These are phyloP conservation scores for Dascyllus trimaculatus DNA, from an alignment of 2,113 vertebrate genomes.

Conservation along the genomic window DNA sequence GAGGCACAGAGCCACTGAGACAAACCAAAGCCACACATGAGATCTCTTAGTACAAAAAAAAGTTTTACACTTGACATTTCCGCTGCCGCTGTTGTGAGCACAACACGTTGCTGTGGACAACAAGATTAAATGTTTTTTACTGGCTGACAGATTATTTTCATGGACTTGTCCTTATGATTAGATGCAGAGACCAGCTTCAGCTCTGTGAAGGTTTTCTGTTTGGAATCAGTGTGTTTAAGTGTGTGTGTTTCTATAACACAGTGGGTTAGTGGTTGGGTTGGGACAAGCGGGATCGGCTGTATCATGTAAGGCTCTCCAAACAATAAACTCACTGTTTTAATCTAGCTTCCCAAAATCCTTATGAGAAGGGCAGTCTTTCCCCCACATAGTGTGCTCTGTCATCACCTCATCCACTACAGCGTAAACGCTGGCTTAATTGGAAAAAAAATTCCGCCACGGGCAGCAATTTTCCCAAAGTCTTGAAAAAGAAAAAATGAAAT, in stretches of 20 bases:
- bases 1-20: constrained; percentile 13
- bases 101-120: constrained; percentile 30
- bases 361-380: constrained; percentile 49
- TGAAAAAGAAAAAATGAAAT: constrained; percentile 15
- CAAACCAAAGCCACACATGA: constrained; percentile 48
- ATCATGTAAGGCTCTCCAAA: constrained; percentile 65
- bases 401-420: constrained; percentile 62
- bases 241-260: constrained; percentile 30
- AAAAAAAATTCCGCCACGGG: constrained; percentile 42
- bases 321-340: constrained; percentile 74
- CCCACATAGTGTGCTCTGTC: constrained; percentile 64
- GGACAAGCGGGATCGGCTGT: constrained; percentile 53
- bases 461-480: constrained; percentile 40
- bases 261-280: constrained; percentile 31
- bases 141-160: constrained; percentile 34
- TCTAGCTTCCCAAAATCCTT: constrained; percentile 55
- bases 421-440: constrained; percentile 59
- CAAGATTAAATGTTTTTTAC: constrained; percentile 17
- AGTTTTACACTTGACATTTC: constrained; percentile 50
- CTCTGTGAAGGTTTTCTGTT: constrained; percentile 10
- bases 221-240: constrained; percentile 3
- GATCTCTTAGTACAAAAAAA: constrained; percentile 25
- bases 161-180: constrained; percentile 1
- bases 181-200: constrained; percentile 27
- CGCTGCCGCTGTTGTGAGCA: constrained; percentile 25